These are phyloP conservation scores for Onychostruthus taczanowskii DNA, from an alignment of 2,113 vertebrate genomes.

Conservation along the genomic window DNA sequence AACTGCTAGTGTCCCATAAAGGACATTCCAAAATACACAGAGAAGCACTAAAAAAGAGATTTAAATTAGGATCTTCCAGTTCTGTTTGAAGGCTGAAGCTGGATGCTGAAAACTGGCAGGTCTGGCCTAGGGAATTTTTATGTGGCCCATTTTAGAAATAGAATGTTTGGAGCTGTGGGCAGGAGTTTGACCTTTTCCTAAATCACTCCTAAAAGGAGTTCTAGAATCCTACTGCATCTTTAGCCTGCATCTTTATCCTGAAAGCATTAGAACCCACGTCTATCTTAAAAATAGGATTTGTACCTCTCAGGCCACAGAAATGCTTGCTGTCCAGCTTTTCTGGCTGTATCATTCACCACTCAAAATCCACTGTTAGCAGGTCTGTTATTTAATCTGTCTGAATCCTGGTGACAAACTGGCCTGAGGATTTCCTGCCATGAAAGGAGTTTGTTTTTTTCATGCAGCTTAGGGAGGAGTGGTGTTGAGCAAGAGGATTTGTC, in stretches of 20 bases:
- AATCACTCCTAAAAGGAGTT: background rate
- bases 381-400: background rate
- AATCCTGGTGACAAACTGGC: conserved; percentile 37
- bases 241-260: background rate
- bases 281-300: background rate
- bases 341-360: background rate
- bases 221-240: background rate
- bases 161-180: background rate
- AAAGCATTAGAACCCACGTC: background rate
- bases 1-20: background rate
- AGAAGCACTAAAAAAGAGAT: background rate
- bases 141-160: background rate
- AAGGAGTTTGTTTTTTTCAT: conserved; percentile 33
- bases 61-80: background rate
- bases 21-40: background rate
- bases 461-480: background rate
- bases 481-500: conserved; percentile 54
- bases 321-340: background rate
- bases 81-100: background rate
- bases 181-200: background rate
- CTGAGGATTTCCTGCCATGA: conserved; percentile 56
- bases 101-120: background rate
- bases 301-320: background rate
- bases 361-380: background rate
- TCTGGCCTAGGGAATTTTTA: background rate